A percentile compares a stretch with the other conserved stretches of the same genome.
These are phyloP conservation scores for Tinea semifulvella DNA, from an alignment of 2,888 invertebrate genomes.

Conservation along the genomic window DNA sequence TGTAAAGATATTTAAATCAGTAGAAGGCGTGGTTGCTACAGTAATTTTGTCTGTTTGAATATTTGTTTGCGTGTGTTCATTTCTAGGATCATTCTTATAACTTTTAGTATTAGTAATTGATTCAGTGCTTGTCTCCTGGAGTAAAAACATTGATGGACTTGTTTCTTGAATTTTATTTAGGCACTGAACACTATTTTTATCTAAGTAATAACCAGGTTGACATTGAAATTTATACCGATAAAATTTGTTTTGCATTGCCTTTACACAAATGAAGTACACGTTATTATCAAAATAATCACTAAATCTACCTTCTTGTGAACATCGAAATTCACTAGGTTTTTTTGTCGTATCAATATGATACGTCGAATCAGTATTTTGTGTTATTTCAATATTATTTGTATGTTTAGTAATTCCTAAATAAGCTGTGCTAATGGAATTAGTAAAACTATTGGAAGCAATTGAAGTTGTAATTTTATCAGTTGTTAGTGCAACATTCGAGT, in stretches of 20 bases:
- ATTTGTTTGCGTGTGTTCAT: no score
- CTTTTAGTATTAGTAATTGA: no score
- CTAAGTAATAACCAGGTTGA: slow-evolving; percentile 37
- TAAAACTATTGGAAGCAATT: not conserved
- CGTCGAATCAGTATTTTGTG: no score
- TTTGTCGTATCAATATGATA: no score
- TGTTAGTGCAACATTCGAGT: no score
- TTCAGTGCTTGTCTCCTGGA: no score
- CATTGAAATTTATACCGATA: slow-evolving; percentile 48
- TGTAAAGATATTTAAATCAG: not conserved
- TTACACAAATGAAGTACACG: slow-evolving; percentile 51
- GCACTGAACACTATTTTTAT: slow-evolving; percentile 38
- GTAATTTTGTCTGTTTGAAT: no score
- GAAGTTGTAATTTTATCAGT: not conserved
- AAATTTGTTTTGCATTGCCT: slow-evolving; percentile 27
- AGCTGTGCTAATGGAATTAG: not conserved
- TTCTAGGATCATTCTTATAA: no score
- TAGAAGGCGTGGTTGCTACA: not conserved
- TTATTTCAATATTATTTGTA: no score
- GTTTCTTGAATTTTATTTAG: slow-evolving; percentile 9
- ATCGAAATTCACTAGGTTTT: slow-evolving; percentile 50
- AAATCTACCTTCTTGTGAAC: slow-evolving; percentile 48
- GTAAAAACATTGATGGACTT: not conserved
- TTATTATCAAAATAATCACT: slow-evolving; percentile 39
- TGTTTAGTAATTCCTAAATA: not conserved